phyloP scores from a whole-genome alignment of 2,113 vertebrate species.

The Albula goreensis region DNA sequence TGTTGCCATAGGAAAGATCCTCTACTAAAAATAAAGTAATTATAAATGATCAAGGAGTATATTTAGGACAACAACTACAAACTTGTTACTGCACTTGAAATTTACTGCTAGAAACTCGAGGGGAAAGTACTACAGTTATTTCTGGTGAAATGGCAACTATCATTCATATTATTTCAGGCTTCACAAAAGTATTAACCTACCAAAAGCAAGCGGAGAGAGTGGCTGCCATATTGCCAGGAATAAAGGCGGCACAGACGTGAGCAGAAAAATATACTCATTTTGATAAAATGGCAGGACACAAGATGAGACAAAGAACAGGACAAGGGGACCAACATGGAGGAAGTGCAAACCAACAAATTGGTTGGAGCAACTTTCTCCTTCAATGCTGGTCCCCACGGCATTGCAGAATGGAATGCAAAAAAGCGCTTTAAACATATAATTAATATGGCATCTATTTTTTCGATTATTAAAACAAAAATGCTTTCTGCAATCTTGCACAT shows the following conservation, averaged over 20 bases:
- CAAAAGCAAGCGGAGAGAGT: not conserved
- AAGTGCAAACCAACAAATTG: not conserved
- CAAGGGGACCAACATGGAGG: not conserved
- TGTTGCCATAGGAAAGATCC: not conserved
- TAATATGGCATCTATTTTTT: conserved; percentile 18
- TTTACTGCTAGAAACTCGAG: not conserved
- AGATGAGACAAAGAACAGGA: not conserved
- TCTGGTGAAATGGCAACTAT: too few species aligned
- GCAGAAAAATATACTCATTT: not conserved
- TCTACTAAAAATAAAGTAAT: not conserved
- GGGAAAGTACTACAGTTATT: not conserved
- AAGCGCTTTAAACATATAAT: conserved; percentile 24
- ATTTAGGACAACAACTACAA: not conserved
- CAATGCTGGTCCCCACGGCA: not conserved
- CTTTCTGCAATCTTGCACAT: conserved; percentile 80
- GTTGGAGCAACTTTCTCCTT: not conserved
- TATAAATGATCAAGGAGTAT: not conserved
- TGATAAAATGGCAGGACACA: not conserved
- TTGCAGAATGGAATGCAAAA: not conserved
- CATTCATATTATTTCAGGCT: not conserved
- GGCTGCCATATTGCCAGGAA: not conserved
- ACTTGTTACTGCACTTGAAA: not conserved
- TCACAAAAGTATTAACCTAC: not conserved
- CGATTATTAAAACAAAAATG: conserved; percentile 36
- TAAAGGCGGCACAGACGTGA: not conserved